phyloP scores from a whole-genome alignment of 2,797 vertebrate species.

The Pantherophis alleghaniensis region DNA sequence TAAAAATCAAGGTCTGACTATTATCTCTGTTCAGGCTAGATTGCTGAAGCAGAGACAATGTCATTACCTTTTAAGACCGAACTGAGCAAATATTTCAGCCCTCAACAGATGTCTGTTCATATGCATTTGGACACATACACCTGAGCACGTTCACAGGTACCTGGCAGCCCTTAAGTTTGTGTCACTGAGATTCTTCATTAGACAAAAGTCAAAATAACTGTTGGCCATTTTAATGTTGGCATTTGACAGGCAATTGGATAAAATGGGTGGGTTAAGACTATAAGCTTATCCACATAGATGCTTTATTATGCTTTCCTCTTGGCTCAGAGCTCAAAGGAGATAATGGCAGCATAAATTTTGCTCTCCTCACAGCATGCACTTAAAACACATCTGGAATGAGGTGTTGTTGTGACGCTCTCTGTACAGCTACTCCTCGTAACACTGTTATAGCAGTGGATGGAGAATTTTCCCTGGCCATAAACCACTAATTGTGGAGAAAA shows the following conservation, averaged over 20 bases:
- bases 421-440: background rate
- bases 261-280: background rate
- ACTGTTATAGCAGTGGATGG: background rate
- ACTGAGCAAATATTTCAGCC: background rate
- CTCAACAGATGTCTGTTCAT: background rate
- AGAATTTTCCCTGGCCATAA: background rate
- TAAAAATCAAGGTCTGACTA: conserved; percentile 25
- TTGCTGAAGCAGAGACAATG: background rate
- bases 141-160: background rate
- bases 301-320: background rate
- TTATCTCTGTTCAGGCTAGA: background rate
- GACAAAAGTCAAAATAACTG: background rate
- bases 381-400: background rate
- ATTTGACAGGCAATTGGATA: background rate
- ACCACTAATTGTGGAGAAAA: background rate
- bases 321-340: background rate
- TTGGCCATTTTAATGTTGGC: background rate
- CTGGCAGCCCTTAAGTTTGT: background rate
- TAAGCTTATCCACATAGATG: background rate
- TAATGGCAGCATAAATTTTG: background rate
- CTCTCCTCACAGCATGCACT: background rate
- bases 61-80: conserved; percentile 2
- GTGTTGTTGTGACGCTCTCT: background rate
- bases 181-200: background rate
- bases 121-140: background rate